These are phyloP conservation scores for Nomada flava DNA, from an alignment of 2,888 invertebrate species.

Conservation along the genomic window DNA sequence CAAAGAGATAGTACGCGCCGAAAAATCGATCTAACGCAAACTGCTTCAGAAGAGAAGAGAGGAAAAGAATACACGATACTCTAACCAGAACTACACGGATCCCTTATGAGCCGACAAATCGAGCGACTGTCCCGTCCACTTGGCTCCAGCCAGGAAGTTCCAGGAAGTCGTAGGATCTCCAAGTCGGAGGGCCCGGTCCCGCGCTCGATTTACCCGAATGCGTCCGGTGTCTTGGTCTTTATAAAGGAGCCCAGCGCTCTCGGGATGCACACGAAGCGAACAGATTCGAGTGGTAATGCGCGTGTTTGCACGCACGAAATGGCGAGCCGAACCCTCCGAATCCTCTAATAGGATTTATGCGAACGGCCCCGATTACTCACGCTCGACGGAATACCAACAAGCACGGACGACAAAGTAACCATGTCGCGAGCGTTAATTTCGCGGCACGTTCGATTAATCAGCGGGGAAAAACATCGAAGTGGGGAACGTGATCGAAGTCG, in stretches of 20 bases:
- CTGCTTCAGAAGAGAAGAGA: too few relatives aligned
- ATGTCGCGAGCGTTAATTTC: constrained; percentile 71
- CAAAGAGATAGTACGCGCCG: too few relatives aligned
- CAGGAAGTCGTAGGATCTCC: constrained; percentile 80
- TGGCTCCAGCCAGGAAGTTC: constrained; percentile 77
- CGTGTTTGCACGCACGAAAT: constrained; percentile 65
- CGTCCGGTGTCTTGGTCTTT: constrained; percentile 69
- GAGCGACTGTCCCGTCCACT: constrained; percentile 80
- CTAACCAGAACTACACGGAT: constrained; percentile 68
- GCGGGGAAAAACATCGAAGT: constrained; percentile 13
- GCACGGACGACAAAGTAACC: neutral
- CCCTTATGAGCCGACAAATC: constrained; percentile 85
- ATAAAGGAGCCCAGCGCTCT: constrained; percentile 29
- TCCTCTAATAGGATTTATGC: constrained; percentile 84
- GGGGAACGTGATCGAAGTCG: neutral
- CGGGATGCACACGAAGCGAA: constrained; percentile 29
- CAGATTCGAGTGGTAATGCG: constrained; percentile 37
- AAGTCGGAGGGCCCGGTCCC: constrained; percentile 79
- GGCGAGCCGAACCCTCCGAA: constrained; percentile 76
- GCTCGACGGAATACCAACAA: constrained; percentile 33
- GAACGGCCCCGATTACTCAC: constrained; percentile 83
- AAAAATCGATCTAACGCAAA: too few relatives aligned
- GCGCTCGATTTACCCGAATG: constrained; percentile 77
- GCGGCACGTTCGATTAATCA: constrained; percentile 56
- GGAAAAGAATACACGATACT: neutral